Evolutionary conservation across 1,140 invertebrate species (phyloP), one percentile per base, ranked within the genome.

Genomic region (Onthophagus taurus): DNA sequence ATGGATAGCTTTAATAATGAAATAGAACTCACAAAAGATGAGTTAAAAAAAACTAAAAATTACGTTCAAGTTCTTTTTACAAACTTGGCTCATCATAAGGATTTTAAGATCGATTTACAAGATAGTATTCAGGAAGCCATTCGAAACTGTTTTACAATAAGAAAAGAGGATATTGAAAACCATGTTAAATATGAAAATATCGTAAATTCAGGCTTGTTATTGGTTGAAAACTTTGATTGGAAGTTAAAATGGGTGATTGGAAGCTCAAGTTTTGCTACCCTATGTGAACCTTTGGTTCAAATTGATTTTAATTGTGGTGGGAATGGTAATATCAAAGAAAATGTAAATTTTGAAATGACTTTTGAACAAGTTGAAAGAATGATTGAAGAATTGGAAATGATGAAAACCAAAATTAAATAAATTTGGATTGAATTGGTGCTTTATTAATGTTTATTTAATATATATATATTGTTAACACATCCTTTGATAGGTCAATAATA

Each of bases 161-260:
- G 61, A 16, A 54, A 53, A 38, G 44, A 54, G 21, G 60, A 61
- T 36, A 62, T 65, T 47, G 38, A 52, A 26, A 50, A 55, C 26
- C n/a, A 36, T 19, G 26, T 61, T 9, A 43, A 57, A 3, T 54
- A 52, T 31, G 49, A 55, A 14, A 41, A 47, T 36, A 37, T 64
- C 23, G 5, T 51, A 3, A 46, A 48, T 23, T 49, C 31, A 34
- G 48, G 48, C 36, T 38, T 51, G 31, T 50, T 31, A 18, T 35
- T 64, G 13, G 54, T 63, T 12, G 51, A 60, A 51, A 59, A 57
- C 48, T 51, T 59, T 33, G 60, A 64, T 47, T 64, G 62, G 62
- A 63, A 56, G 45, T 26, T 64, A 21, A 63, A 61, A 46, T 64
- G 60, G 62, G 39, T 64, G 4, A 33, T 63, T 16, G 62, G 62